Evolutionary conservation across 2,113 vertebrate species (phyloP), one percentile per base, ranked within the genome.

Genomic region (Brachirus orientalis): DNA sequence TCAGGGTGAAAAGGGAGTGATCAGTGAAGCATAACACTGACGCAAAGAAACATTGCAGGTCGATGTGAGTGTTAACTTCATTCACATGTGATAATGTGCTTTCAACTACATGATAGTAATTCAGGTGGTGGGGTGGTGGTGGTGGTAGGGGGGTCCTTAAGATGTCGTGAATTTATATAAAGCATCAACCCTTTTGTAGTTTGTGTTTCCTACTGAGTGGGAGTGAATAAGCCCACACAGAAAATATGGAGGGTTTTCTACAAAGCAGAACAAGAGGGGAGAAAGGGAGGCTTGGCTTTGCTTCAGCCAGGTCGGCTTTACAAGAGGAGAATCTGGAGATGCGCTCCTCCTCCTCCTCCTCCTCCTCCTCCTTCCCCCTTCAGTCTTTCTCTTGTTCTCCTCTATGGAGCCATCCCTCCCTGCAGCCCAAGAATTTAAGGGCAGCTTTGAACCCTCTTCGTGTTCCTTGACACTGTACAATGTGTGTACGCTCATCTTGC

Each of bases 231-330:
- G 70, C 53, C 36, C 4, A 10, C 71, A 38, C 53, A 45, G 36
- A 28, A 17, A 59, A 60, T 4, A 13, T 69, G 47, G 62, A 85
- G 61, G 69, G 71, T 60, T 75, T 72, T 57, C 77, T 72, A 72
- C 70, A 77, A 80, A 73, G 78, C 69, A 43, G 40, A 68, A 20
- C 3, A 56, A 57, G 79, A 69, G 52, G 64, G 53, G 60, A 63
- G 63, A 66, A 63, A 45, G 50, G 63, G 72, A 69, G 73, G 71
- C 75, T 79, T 76, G 85, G 82, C 76, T 80, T 67, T 47, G 67
- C 83, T 83, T 84, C 87, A 84, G 79, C 80, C 83, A 74, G 78
- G 83, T 86, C 72, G 43, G 64, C 73, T 89, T 83, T 83, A 80
- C 77, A 74, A 72, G 82, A 81, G 47, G 57, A 77, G 73, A 79